Conservation (phyloP, 1,140 invertebrate genomes). For the Mizuhopecten yessoensis region DNA sequence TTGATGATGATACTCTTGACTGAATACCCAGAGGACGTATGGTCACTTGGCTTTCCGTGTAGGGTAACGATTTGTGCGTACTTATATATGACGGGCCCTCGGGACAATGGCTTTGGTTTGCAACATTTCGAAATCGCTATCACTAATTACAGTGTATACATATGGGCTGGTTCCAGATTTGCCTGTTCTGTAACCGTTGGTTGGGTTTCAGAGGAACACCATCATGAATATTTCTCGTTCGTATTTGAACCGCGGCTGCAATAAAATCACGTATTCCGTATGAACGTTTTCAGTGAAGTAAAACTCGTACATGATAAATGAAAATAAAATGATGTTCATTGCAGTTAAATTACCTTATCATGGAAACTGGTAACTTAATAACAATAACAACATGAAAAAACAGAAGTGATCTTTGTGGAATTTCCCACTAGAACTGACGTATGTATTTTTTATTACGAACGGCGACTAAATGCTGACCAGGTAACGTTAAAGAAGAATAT, state of each 20-base stretch:
- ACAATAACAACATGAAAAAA: background rate
- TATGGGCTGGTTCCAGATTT: background rate
- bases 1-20: background rate
- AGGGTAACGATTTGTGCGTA: background rate
- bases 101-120: background rate
- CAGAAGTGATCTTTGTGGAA: background rate
- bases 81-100: background rate
- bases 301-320: no score
- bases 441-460: background rate
- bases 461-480: background rate
- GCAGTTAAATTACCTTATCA: no score
- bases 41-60: slow-evolving; percentile 6
- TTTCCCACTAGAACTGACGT: background rate
- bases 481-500: background rate
- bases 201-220: no score
- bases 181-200: no score
- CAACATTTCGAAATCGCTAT: slow-evolving; percentile 13
- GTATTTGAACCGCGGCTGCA: no score
- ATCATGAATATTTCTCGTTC: no score
- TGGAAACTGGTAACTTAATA: no score
- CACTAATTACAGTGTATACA: background rate
- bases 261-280: no score
- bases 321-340: no score
- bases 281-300: no score
- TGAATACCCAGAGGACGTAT: background rate